Evolutionary conservation across 2,113 vertebrate genomes (phyloP), one percentile per base, ranked within the genome.

Genomic region (Tricholaema leucomelas): DNA sequence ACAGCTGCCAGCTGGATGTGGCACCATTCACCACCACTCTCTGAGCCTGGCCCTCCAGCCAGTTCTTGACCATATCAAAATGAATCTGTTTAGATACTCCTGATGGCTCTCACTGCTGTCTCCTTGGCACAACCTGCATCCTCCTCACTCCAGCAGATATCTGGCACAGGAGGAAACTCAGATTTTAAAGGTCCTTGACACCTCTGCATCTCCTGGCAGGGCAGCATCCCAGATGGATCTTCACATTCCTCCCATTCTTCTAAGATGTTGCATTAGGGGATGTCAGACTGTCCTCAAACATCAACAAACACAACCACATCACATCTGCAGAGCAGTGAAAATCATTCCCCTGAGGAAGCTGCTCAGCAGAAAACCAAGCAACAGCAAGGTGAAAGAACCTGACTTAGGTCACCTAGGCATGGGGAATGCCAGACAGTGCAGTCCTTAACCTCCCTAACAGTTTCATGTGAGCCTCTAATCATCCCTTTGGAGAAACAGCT

Each of bases 311-410:
- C 31, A 64, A 46, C 76, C 56, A 44, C 56, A 42, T 33, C 64
- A n/a, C 72, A 66, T 64, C 72, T 80, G 84, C 16, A 56, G 52
- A 73, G 64, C 36, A 24, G 52, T 40, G 60, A 80, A 81, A 73
- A 70, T 58, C 27, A 85, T 33, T 77, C 73, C 56, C 1, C 33
- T 31, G 71, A 20, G 40, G 75, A 78, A 81, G 73, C 17, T 56
- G 76, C 69, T 85, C 85, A 85, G 89, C 89, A 92, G 89, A 89
- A 92, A 85, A 9, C 30, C 30, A 19, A 66, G 67, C 59, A 54
- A 16, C 8, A 33, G 50, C 59, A 64, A 90, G 67, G 90, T 80
- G 90, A 89, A 82, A 28, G 59, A 30, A 75, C 59, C 58, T 46
- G 60, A 63, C 73, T 86, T 92, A 93, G 87, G 85, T 91, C 86